phyloP scores from a whole-genome alignment of 2,888 invertebrate genomes.

The Harmothoe impar region DNA sequence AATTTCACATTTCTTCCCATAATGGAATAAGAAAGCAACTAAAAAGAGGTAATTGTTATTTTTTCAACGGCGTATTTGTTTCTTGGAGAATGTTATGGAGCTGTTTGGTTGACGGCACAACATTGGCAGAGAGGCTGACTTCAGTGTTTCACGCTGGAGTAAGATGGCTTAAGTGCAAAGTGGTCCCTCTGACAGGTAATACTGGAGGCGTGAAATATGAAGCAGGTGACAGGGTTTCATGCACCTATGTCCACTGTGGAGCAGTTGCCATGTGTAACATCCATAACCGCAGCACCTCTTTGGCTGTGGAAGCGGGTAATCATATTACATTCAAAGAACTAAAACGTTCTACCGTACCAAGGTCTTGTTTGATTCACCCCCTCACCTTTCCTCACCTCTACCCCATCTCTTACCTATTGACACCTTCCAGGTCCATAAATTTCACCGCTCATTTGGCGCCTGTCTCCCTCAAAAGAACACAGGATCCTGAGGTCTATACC shows the following conservation, averaged over 20 bases:
- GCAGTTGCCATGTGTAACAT: constrained; percentile 3
- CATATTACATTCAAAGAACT: constrained; percentile 28
- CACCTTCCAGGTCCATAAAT: background rate
- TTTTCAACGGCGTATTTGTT: background rate
- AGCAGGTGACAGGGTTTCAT: constrained; percentile 2
- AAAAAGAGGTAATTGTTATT: constrained; percentile 5
- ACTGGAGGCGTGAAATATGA: background rate
- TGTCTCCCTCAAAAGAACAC: background rate
- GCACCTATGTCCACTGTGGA: background rate
- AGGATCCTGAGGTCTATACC: background rate
- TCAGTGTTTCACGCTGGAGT: background rate
- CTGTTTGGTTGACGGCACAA: constrained; percentile 13
- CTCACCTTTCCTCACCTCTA: background rate
- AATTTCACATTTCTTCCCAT: constrained; percentile 13
- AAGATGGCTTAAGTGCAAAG: background rate
- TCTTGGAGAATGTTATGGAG: constrained; percentile 1
- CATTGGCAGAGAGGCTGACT: background rate
- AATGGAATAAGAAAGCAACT: background rate
- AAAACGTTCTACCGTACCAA: background rate
- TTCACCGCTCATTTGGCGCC: constrained; percentile 35
- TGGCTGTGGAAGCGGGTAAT: background rate
- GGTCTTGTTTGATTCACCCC: background rate
- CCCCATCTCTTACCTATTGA: background rate
- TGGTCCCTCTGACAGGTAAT: background rate
- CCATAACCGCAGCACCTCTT: background rate